Percentiles rank a stretch among this genome's conserved stretches.
phyloP scores from a whole-genome alignment of 2,113 vertebrate species.

The Motacilla alba region DNA sequence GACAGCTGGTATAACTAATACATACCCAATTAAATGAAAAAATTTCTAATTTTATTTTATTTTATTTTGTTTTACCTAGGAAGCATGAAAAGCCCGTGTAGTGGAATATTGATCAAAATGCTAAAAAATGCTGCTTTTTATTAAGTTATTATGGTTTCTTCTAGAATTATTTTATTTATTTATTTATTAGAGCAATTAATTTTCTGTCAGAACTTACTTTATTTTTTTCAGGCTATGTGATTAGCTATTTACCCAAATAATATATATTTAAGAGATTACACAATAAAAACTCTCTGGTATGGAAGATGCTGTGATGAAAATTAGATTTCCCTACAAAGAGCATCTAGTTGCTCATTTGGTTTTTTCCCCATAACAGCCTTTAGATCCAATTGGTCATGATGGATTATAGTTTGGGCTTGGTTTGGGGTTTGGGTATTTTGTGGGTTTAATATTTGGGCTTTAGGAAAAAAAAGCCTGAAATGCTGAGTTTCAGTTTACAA shows the following conservation, averaged over 20 bases:
- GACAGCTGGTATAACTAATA: neutral
- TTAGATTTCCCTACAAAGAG: neutral
- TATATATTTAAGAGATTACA: neutral
- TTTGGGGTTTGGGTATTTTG: neutral
- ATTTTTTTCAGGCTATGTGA: neutral
- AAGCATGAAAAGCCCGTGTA: neutral
- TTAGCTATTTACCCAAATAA: neutral
- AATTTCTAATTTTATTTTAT: no score
- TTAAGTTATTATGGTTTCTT: neutral
- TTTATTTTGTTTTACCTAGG: neutral
- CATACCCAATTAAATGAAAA: neutral
- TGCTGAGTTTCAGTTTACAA: neutral
- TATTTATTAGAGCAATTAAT: neutral
- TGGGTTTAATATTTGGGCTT: neutral
- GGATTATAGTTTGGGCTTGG: neutral
- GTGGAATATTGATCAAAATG: neutral
- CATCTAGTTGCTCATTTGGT: accelerated
- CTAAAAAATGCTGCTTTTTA: neutral
- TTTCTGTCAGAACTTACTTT: neutral
- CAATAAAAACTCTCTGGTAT: neutral
- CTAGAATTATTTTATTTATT: neutral
- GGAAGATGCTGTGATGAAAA: neutral
- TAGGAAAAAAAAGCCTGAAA: neutral
- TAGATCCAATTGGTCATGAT: neutral
- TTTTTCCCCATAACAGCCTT: neutral